phyloP scores from a whole-genome alignment of 2,888 invertebrate genomes.

The Synanthedon tipuliformis region DNA sequence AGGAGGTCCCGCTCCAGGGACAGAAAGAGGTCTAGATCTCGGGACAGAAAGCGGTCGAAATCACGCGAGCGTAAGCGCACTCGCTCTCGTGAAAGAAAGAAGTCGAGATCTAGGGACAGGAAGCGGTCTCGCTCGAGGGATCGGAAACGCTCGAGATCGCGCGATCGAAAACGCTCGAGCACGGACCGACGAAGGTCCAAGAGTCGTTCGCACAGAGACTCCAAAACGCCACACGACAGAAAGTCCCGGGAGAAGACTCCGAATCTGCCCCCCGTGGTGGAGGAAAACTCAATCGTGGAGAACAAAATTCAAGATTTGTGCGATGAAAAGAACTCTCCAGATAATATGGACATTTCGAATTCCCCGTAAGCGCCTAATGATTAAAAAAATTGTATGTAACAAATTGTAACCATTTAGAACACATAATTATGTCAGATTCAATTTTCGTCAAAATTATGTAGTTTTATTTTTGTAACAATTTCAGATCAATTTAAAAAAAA shows the following conservation, averaged over 20 bases:
- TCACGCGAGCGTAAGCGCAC: conserved; percentile 72
- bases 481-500: no score
- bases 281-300: conserved; percentile 28
- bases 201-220: conserved; percentile 49
- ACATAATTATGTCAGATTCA: no score
- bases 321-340: conserved; percentile 73
- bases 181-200: conserved; percentile 53
- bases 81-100: conserved; percentile 61
- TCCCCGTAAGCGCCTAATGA: conserved; percentile 67
- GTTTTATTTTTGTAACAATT: no score
- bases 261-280: conserved; percentile 29
- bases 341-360: conserved; percentile 85
- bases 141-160: conserved; percentile 50
- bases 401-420: no score
- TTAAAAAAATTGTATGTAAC: background rate
- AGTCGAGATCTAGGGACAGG: conserved; percentile 55
- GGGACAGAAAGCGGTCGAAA: conserved; percentile 69
- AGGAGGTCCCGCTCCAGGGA: conserved; percentile 48
- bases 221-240: conserved; percentile 49
- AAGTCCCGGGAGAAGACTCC: conserved; percentile 52
- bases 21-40: conserved; percentile 52
- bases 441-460: no score
- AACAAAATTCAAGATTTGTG: conserved; percentile 35
- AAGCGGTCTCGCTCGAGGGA: conserved; percentile 62
- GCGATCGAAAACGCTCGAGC: conserved; percentile 55